These are phyloP conservation scores for Octopus sinensis DNA, from an alignment of 1,140 invertebrate genomes.

Conservation along the genomic window DNA sequence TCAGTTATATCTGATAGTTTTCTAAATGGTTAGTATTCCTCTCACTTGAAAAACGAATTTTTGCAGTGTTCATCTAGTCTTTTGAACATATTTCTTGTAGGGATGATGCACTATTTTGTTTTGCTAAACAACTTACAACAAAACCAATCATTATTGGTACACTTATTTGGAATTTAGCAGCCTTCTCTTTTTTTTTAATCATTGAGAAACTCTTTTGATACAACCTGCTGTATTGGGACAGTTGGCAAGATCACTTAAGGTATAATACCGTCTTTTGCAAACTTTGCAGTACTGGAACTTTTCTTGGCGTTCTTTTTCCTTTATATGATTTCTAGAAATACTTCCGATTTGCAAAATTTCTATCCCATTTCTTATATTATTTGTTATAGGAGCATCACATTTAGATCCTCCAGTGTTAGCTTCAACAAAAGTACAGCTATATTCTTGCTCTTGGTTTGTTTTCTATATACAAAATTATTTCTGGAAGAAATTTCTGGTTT, in stretches of 20 bases:
- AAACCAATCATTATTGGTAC: not conserved
- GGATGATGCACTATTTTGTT: constrained; percentile 6
- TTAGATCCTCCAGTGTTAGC: not conserved
- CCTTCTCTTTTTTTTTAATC: not conserved
- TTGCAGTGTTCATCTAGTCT: not conserved
- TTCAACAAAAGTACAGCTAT: constrained; percentile 8
- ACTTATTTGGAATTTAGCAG: not conserved
- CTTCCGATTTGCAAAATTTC: not conserved
- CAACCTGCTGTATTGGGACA: constrained; percentile 4
- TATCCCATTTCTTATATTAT: not conserved
- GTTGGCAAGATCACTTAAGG: not conserved
- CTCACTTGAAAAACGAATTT: not conserved
- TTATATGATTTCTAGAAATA: not conserved
- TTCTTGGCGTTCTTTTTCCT: constrained; percentile 2
- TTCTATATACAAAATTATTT: not conserved
- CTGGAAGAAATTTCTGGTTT: not conserved
- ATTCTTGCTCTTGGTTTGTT: not conserved
- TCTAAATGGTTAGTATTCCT: constrained; percentile 8
- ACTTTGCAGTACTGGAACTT: not conserved
- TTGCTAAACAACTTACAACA: not conserved
- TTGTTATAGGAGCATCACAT: not conserved
- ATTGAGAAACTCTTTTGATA: not conserved
- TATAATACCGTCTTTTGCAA: constrained; percentile 1
- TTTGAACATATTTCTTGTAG: not conserved
- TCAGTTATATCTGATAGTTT: not conserved